phyloP scores from a whole-genome alignment of 2,888 invertebrate species.

The Cylloceria caligata region DNA sequence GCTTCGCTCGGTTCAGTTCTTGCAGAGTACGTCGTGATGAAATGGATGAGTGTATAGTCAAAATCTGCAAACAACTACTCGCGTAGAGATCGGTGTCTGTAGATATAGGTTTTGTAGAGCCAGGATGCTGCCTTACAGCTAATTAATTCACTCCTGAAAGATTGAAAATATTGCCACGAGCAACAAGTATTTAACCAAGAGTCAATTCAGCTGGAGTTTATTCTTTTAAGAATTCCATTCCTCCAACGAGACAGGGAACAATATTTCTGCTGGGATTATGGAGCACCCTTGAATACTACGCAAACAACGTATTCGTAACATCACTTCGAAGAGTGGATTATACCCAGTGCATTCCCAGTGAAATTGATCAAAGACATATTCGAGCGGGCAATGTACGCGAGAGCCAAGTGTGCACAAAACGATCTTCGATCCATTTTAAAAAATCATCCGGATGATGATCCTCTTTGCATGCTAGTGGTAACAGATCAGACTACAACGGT shows the following conservation, averaged over 20 bases:
- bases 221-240: neutral
- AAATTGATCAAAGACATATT: conserved; percentile 57
- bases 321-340: conserved; percentile 35
- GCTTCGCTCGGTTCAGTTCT: too few relatives aligned
- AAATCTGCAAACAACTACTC: too few relatives aligned
- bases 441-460: conserved; percentile 50
- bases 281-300: conserved; percentile 39
- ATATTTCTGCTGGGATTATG: conserved; percentile 49
- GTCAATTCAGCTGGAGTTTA: neutral
- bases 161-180: neutral
- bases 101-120: too few relatives aligned
- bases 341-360: conserved; percentile 33
- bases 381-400: conserved; percentile 1
- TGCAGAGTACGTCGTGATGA: too few relatives aligned
- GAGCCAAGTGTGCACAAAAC: conserved; percentile 20
- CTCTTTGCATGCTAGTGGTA: conserved; percentile 36
- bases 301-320: conserved; percentile 32
- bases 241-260: neutral
- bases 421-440: conserved; percentile 44
- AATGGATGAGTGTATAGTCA: too few relatives aligned
- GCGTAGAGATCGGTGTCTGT: too few relatives aligned
- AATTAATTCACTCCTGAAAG: neutral
- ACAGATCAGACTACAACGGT: neutral
- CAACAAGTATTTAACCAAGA: neutral
- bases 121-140: neutral